phyloP scores from a whole-genome alignment of 2,888 invertebrate genomes.

The Ommatoiulus sabulosus region DNA sequence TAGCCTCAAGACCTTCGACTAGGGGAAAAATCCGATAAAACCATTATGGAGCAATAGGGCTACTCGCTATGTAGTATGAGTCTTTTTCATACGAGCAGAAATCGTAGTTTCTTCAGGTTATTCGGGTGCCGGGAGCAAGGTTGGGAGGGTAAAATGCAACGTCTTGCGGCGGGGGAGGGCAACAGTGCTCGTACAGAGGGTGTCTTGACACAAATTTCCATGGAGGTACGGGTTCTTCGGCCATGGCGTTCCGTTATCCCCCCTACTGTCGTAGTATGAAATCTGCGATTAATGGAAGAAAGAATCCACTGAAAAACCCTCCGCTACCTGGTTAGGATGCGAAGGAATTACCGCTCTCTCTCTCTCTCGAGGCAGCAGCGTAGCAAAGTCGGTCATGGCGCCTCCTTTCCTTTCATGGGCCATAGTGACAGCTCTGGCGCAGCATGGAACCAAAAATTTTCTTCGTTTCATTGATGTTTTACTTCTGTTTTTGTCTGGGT shows the following conservation, averaged over 20 bases:
- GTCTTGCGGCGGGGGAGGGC: neutral
- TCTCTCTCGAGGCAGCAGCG: neutral
- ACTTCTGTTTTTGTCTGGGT: neutral
- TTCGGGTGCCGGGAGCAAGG: neutral
- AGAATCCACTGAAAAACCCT: neutral
- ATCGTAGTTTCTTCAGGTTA: neutral
- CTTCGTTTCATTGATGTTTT: neutral
- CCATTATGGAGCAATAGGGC: neutral
- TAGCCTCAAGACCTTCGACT: neutral
- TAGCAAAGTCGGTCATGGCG: neutral
- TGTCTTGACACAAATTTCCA: neutral
- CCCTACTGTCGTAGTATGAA: neutral
- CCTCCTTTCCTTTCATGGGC: neutral
- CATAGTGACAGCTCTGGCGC: neutral
- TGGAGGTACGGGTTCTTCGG: neutral
- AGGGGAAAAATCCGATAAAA: neutral
- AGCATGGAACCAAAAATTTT: neutral
- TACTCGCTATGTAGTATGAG: neutral
- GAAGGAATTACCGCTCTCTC: neutral
- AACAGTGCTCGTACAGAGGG: neutral
- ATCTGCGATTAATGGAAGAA: conserved; percentile 28
- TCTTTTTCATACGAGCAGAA: too few relatives aligned
- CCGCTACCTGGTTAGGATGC: neutral
- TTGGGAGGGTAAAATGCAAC: neutral
- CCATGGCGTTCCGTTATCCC: neutral